Evolutionary conservation across 2,113 vertebrate genomes (phyloP), one percentile per base, ranked within the genome.

Genomic region (Megaptera novaeangliae): DNA sequence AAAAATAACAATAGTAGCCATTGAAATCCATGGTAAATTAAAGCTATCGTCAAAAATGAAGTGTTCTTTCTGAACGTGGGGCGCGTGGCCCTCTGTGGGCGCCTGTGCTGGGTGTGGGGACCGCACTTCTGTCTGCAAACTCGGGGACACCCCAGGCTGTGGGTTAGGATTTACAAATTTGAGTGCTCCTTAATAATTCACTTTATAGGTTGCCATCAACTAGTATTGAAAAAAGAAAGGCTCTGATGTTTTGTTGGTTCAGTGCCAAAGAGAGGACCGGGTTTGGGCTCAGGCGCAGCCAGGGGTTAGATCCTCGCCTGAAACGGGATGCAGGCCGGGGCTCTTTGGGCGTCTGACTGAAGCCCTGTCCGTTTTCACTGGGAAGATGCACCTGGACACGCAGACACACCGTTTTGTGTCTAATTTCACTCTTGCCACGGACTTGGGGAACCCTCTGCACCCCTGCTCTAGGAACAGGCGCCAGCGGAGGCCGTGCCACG

Each of bases 91-190:
- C 2, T 29, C 59, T 20, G 27, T 4, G 6, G 0, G 2, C 14
- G 1, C 6, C 63, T 0, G 4, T 15, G 3, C 12, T 3, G 15
- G 52, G 15, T 18, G 2, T 5, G 1, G 39, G 55, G 44, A 20
- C 52, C 46, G 6, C 52, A 52, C 52, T 52, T 52, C 7, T 5
- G 1, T 57, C 39, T 14, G 23, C 6, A 27, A n/a, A 10, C 21
- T 3, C 29, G 20, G 64, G 15, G 11, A 29, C 29, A 27, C 13
- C 14, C 36, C 69, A 14, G 1, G 23, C n/a, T 64, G 20, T 80
- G 17, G 44, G n/a, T 46, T 15, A 34, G 6, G 31, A 55, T 27
- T 59, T n/a, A 34, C 68, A 66, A 14, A 15, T 31, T 25, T n/a
- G n/a, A 23, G 36, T 39, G 36, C 27, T 29, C 71, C 18, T 18